These are phyloP conservation scores for Ptychobarbus kaznakovi DNA, from an alignment of 2,797 vertebrate genomes.

Conservation along the genomic window DNA sequence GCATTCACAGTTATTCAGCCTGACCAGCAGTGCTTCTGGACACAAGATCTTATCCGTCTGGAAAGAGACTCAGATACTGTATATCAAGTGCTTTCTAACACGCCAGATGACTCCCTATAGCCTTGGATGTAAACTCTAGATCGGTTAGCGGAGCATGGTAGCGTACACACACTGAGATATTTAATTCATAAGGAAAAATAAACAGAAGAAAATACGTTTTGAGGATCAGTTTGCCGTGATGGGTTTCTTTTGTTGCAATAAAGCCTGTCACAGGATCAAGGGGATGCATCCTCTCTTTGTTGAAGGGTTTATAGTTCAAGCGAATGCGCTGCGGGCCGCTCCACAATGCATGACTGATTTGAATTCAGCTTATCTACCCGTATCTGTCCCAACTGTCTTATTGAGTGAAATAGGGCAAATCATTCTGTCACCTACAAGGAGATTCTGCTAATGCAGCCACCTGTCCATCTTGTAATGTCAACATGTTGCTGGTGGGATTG, in stretches of 20 bases:
- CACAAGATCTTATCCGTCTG: conserved; percentile 46
- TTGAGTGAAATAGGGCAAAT: conserved; percentile 76
- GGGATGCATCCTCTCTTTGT: conserved; percentile 61
- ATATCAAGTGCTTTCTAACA: conserved; percentile 36
- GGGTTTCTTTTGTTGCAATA: conserved; percentile 59
- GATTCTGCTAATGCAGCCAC: conserved; percentile 74
- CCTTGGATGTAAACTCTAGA: neutral
- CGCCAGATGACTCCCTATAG: conserved; percentile 21
- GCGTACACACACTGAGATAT: conserved; percentile 3
- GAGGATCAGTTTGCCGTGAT: neutral
- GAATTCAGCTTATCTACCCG: conserved; percentile 37
- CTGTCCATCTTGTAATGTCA: conserved; percentile 72
- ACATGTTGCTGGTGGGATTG: conserved; percentile 66
- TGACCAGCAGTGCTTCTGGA: conserved; percentile 1
- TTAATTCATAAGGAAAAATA: conserved; percentile 29
- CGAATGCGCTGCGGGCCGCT: neutral
- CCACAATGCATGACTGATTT: conserved; percentile 38
- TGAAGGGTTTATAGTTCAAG: conserved; percentile 25
- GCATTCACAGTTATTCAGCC: conserved; percentile 66
- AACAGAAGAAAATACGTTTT: neutral
- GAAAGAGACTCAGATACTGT: conserved; percentile 17
- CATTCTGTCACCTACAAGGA: conserved; percentile 73
- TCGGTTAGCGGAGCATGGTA: neutral
- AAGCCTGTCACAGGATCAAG: conserved; percentile 47
- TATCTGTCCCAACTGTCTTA: conserved; percentile 65